Conservation (phyloP, 1,140 invertebrate species). For the Saccostrea cuccullata region DNA sequence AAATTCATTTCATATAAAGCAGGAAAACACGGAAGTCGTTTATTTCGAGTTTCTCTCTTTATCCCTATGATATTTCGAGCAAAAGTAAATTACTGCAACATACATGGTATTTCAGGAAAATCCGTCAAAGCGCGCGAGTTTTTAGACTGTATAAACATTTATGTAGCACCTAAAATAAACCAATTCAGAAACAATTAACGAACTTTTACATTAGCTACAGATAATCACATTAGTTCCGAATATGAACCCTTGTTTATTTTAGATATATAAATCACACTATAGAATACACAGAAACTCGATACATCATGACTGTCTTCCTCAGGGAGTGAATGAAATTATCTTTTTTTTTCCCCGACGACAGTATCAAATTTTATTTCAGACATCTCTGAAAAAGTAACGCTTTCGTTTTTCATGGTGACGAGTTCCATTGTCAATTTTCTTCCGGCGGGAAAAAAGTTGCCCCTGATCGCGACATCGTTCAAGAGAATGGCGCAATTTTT, state of each 20-base stretch:
- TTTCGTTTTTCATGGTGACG: not conserved
- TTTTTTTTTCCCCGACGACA: not conserved
- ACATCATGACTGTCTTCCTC: not conserved
- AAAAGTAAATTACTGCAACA: not conserved
- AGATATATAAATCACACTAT: not conserved
- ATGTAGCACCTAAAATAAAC: not conserved
- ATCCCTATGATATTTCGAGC: too few relatives aligned
- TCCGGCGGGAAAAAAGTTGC: too few relatives aligned
- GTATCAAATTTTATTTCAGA: not conserved
- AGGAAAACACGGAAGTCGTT: too few relatives aligned
- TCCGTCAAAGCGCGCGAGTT: not conserved
- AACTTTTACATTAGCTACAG: not conserved
- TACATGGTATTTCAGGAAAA: not conserved
- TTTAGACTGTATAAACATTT: slow-evolving; percentile 1
- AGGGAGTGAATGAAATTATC: not conserved
- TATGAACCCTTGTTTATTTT: not conserved
- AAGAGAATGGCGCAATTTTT: not conserved
- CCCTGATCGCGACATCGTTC: not conserved
- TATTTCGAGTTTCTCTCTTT: too few relatives aligned
- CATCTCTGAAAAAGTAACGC: too few relatives aligned
- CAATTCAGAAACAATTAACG: not conserved
- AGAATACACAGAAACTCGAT: not conserved
- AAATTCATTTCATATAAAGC: too few relatives aligned
- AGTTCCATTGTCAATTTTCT: not conserved
- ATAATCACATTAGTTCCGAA: slow-evolving; percentile 2